phyloP scores from a whole-genome alignment of 2,888 invertebrate genomes.

The Pinctada fucata region DNA sequence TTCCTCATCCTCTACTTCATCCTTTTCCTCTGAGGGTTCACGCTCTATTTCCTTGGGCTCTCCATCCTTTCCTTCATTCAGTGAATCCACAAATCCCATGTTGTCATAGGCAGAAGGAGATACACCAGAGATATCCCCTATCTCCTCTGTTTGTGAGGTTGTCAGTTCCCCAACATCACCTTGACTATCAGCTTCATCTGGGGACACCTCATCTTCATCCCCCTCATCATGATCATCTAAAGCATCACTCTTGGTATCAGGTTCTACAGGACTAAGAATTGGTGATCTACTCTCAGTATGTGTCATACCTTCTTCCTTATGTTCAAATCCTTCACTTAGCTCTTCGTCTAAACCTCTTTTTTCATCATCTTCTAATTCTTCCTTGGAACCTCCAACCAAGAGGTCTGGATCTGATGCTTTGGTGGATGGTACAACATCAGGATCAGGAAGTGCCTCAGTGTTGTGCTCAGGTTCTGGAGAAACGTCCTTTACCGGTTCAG shows the following conservation, averaged over 20 bases:
- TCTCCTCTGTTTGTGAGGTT: constrained; percentile 18
- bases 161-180: constrained; percentile 31
- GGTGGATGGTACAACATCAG: constrained; percentile 37
- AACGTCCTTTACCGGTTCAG: constrained; percentile 22
- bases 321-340: constrained; percentile 31
- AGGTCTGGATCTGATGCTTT: background rate
- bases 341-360: constrained; percentile 13
- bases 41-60: constrained; percentile 24
- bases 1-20: constrained; percentile 38
- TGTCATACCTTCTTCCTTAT: constrained; percentile 42
- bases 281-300: background rate
- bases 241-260: constrained; percentile 23
- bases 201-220: constrained; percentile 36
- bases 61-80: constrained; percentile 35
- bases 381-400: background rate
- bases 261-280: constrained; percentile 11
- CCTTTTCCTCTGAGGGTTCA: constrained; percentile 37
- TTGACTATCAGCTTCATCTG: constrained; percentile 38
- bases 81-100: constrained; percentile 33
- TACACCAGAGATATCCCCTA: constrained; percentile 15
- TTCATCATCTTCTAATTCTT: constrained; percentile 20
- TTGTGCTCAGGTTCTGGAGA: background rate
- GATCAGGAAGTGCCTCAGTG: constrained; percentile 15
- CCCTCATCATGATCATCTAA: constrained; percentile 25
- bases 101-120: constrained; percentile 39